A percentile compares a stretch with the other conserved stretches of the same genome.
These are phyloP conservation scores for Parazoanthus swiftii DNA, from an alignment of 92 coral and sea anemone species.

Conservation along the genomic window DNA sequence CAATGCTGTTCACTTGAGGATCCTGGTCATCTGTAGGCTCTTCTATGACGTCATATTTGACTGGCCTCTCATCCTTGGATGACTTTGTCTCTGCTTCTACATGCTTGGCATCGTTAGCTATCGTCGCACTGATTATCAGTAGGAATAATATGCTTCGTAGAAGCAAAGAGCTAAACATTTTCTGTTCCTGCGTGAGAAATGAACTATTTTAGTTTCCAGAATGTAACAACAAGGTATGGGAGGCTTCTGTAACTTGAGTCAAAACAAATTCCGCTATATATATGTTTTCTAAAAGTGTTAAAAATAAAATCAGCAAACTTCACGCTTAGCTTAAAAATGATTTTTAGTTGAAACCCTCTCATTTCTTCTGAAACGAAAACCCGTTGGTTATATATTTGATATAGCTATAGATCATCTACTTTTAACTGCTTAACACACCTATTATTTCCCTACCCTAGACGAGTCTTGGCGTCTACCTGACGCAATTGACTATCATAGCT, in stretches of 20 bases:
- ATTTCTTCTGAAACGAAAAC: too few relatives aligned
- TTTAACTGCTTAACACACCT: too few relatives aligned
- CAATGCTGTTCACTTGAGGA: constrained; percentile 37
- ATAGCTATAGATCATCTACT: too few relatives aligned
- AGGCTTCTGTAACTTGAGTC: not conserved
- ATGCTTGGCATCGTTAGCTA: constrained; percentile 41
- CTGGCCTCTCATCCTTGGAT: constrained; percentile 8
- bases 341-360: not conserved
- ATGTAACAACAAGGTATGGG: too few relatives aligned
- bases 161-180: constrained; percentile 40
- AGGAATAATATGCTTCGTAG: constrained; percentile 36
- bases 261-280: not conserved
- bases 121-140: constrained; percentile 39
- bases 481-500: too few relatives aligned
- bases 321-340: too few relatives aligned
- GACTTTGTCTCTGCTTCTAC: constrained; percentile 16
- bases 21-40: constrained; percentile 33
- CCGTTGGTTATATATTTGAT: too few relatives aligned
- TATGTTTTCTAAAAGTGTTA: too few relatives aligned
- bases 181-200: constrained; percentile 8
- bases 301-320: too few relatives aligned
- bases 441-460: too few relatives aligned
- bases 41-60: constrained; percentile 40
- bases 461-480: too few relatives aligned
- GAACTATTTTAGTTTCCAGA: not conserved